Conservation (phyloP, 2,797 vertebrate genomes). For the Morus bassanus region DNA sequence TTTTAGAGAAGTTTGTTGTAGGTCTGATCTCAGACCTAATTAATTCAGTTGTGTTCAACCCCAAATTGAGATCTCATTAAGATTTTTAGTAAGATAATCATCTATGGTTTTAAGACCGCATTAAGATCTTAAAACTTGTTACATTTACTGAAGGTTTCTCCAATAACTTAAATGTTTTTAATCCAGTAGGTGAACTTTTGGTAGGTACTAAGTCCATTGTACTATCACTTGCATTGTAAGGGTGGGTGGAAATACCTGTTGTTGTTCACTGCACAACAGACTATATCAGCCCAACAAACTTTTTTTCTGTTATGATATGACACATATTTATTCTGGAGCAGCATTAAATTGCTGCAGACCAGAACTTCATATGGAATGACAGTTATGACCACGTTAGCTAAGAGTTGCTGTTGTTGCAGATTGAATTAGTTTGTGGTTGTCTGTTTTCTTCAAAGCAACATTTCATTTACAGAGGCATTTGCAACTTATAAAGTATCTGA, state of each 20-base stretch:
- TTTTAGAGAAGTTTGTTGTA: not conserved
- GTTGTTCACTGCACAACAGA: not conserved
- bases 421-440: not conserved
- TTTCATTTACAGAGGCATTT: constrained; percentile 53
- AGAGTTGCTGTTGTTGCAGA: not conserved
- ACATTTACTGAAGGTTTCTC: not conserved
- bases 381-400: not conserved
- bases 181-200: not conserved
- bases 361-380: not conserved
- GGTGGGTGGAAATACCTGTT: not conserved
- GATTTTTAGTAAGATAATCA: not conserved
- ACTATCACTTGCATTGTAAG: not conserved
- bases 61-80: not conserved
- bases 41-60: not conserved
- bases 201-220: not conserved
- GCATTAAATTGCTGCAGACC: not conserved
- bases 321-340: not conserved
- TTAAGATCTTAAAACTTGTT: not conserved
- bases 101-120: not conserved
- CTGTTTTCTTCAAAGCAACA: not conserved
- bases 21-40: not conserved
- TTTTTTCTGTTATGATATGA: not conserved
- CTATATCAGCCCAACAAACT: not conserved
- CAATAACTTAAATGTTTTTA: not conserved
- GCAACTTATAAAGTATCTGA: not conserved